Evolutionary conservation across 2,113 vertebrate species (phyloP), one percentile per base, ranked within the genome.

Genomic region (Sebastes schlegelii): DNA sequence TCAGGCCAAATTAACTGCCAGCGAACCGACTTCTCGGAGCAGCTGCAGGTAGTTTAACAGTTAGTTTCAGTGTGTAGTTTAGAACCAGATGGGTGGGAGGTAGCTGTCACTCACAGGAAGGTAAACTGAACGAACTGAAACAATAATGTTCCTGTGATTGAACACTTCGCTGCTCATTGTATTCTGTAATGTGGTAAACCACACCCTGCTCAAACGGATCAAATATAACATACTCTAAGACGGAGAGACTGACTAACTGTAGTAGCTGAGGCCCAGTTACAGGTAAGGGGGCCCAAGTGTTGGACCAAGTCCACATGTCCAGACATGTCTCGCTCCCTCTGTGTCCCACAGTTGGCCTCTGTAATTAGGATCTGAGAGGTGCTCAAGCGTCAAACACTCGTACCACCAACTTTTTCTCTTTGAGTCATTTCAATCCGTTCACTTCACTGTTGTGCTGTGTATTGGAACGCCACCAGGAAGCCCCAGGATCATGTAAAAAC

Each of bases 31-130:
- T 34, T 34, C 34, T 34, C 5, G 0, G 3, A 62, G 21, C 49
- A 42, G 68, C 69, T 74, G 34, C 34, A 34, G 34, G 70, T 51
- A 49, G 46, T 45, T 43, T 5, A 3, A 62, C 46, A 8, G 58
- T 60, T 13, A 10, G 8, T 6, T 64, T 52, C 8, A 19, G 43
- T 1, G 0, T 54, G 42, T 26, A 46, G 49, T 9, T 17, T 6
- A 19, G 60, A 45, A 63, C 73, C 77, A 69, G 43, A 63, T 79
- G 79, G 82, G 75, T 62, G 79, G 77, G 65, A 57, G 9, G 58
- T 34, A 70, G 57, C 51, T 84, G 83, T 82, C 80, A 80, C 13
- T 84, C 63, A 63, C 86, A 91, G 89, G 82, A 91, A 88, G 79
- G 52, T 70, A 23, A 84, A 55, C 46, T 40, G 66, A 82, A 57